Evolutionary conservation across 2,797 vertebrate species (phyloP).

Genomic region (Stomatorhinus walkeri): DNA sequence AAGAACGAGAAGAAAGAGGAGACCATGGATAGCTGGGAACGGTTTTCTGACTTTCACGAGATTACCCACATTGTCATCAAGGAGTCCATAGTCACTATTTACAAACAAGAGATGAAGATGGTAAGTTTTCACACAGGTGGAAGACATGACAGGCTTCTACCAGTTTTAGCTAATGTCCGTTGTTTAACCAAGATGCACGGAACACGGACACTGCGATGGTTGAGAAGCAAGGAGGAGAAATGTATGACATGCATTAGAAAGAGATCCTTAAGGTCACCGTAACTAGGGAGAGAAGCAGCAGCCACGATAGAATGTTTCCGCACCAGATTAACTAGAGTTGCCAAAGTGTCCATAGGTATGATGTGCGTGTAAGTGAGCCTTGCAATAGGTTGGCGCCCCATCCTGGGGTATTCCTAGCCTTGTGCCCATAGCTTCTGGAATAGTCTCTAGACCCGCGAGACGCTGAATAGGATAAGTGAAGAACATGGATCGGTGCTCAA

Average conservation of each 20-base stretch:
- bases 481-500: background rate
- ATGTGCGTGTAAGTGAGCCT: background rate
- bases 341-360: background rate
- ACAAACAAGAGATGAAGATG: constrained; percentile 70
- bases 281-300: background rate
- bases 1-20: constrained; percentile 46
- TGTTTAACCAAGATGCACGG: background rate
- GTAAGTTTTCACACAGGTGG: constrained; percentile 1
- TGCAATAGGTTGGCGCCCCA: background rate
- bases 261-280: background rate
- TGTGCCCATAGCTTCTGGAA: background rate
- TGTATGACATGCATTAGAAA: background rate
- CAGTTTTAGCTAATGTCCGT: background rate
- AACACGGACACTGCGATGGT: background rate
- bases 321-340: background rate
- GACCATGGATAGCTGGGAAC: constrained; percentile 54
- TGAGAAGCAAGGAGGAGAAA: background rate
- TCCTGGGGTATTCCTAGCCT: background rate
- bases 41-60: constrained; percentile 74
- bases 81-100: constrained; percentile 61
- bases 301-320: background rate
- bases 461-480: background rate
- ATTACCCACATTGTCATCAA: constrained; percentile 76
- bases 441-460: background rate
- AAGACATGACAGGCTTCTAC: background rate